Percentiles rank a stretch among this genome's conserved stretches.
These are phyloP conservation scores for Coelinius sp. DNA, from an alignment of 2,888 invertebrate species.

Conservation along the genomic window DNA sequence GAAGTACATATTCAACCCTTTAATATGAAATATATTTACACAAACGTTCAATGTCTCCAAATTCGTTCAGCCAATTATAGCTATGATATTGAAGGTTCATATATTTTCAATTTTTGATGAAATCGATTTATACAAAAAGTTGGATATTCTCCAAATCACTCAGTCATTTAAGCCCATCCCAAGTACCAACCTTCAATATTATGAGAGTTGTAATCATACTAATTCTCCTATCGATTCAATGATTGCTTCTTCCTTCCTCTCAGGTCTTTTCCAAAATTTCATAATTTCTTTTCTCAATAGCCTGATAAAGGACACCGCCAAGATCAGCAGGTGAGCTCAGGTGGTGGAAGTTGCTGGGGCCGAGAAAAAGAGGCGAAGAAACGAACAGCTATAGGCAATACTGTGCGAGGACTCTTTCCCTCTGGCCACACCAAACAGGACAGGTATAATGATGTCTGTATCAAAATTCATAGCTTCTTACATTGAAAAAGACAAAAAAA, in stretches of 20 bases:
- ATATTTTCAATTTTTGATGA: too few species aligned
- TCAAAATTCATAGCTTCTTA: slow-evolving; percentile 68
- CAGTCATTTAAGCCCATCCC: too few species aligned
- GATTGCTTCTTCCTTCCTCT: slow-evolving; percentile 1
- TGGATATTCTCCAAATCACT: too few species aligned
- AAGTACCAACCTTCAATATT: background rate
- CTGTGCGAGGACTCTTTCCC: slow-evolving; percentile 69
- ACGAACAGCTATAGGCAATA: slow-evolving; percentile 70
- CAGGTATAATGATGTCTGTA: slow-evolving; percentile 71
- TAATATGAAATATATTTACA: too few species aligned
- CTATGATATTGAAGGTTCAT: too few species aligned
- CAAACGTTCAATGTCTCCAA: too few species aligned
- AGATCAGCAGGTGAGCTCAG: slow-evolving; percentile 64
- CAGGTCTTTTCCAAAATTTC: background rate
- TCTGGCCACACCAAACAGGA: slow-evolving; percentile 70
- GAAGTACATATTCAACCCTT: too few species aligned
- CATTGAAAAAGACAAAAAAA: slow-evolving; percentile 33
- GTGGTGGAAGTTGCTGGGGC: slow-evolving; percentile 60
- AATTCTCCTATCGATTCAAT: background rate
- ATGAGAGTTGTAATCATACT: background rate
- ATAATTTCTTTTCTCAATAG: slow-evolving; percentile 46
- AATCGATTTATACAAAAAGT: too few species aligned
- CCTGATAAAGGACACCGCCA: slow-evolving; percentile 61
- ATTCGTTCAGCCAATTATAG: too few species aligned
- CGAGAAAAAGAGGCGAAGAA: slow-evolving; percentile 66